phyloP scores from a whole-genome alignment of 2,888 invertebrate genomes.

The Ganaspis brasiliensis region DNA sequence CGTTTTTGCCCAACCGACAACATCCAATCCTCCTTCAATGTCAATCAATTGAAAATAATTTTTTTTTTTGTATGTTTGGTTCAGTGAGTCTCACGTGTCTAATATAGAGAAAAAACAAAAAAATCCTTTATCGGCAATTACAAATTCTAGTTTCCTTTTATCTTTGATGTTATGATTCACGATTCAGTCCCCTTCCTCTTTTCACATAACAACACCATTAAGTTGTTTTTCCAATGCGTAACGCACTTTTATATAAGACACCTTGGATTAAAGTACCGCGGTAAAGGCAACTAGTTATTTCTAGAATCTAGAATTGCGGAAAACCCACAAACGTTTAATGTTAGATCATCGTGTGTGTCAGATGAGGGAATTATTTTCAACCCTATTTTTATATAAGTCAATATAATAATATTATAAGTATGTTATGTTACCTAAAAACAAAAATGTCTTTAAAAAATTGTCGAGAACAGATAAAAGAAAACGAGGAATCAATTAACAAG shows the following conservation, averaged over 20 bases:
- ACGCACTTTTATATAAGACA: slow-evolving; percentile 33
- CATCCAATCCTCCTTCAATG: background rate
- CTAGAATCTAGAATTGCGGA: slow-evolving; percentile 5
- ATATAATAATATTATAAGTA: background rate
- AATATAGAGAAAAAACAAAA: background rate
- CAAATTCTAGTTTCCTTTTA: background rate
- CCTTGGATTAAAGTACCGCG: background rate
- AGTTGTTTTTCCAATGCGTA: slow-evolving; percentile 26
- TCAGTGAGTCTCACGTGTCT: background rate
- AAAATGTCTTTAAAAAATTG: too few relatives aligned
- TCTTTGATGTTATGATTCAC: background rate
- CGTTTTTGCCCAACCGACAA: background rate
- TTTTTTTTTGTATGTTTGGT: too few relatives aligned
- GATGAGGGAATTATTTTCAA: background rate
- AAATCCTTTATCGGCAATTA: background rate
- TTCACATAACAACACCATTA: slow-evolving; percentile 30
- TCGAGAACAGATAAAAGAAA: too few relatives aligned
- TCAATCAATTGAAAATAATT: too few relatives aligned
- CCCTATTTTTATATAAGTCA: background rate
- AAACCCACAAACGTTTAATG: background rate
- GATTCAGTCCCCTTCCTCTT: slow-evolving; percentile 6
- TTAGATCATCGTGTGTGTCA: background rate
- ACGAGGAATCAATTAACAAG: too few relatives aligned
- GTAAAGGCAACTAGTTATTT: slow-evolving; percentile 22
- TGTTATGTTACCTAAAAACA: too few relatives aligned